Conservation (phyloP, 2,113 vertebrate species). For the Piaya cayana region DNA sequence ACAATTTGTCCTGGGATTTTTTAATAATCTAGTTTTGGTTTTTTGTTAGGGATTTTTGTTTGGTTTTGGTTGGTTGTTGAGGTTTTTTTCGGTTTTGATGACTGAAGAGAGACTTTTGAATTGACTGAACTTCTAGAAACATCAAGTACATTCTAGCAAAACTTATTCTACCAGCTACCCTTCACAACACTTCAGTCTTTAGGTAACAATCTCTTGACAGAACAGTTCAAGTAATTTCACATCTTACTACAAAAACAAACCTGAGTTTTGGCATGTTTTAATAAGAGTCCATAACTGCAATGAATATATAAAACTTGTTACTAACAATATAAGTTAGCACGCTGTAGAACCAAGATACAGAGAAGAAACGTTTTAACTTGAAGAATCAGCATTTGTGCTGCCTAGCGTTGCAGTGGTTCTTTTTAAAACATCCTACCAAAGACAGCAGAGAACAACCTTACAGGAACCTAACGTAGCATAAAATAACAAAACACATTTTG, state of each 20-base stretch:
- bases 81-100: background rate
- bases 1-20: background rate
- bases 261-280: background rate
- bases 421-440: background rate
- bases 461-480: background rate
- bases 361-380: background rate
- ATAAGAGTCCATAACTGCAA: background rate
- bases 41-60: background rate
- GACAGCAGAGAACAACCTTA: background rate
- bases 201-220: background rate
- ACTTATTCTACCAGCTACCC: background rate
- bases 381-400: background rate
- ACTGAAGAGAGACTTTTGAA: background rate
- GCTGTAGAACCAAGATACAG: background rate
- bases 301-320: background rate
- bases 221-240: background rate
- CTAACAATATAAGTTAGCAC: background rate
- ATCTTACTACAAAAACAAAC: background rate
- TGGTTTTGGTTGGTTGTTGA: background rate
- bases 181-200: background rate
- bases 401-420: background rate
- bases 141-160: background rate
- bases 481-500: slow-evolving; percentile 22
- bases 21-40: background rate
- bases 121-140: background rate